phyloP scores from a whole-genome alignment of 2,797 vertebrate genomes.

The Dallia pectoralis region DNA sequence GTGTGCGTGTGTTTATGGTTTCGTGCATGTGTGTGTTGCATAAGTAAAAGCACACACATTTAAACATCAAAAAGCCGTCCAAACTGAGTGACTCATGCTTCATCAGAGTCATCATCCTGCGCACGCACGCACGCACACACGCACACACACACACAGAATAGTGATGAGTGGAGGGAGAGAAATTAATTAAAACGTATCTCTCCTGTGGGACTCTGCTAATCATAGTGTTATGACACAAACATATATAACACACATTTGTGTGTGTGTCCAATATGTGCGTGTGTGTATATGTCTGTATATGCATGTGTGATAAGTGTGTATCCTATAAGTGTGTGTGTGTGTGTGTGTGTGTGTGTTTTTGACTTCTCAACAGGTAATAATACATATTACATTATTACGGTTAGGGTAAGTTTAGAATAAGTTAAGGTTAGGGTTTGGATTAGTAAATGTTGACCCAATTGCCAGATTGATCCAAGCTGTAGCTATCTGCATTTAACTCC shows the following conservation, averaged over 20 bases:
- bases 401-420: too few species aligned
- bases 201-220: constrained; percentile 63
- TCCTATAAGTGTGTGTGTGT: constrained; percentile 9
- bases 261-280: not conserved
- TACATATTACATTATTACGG: not conserved
- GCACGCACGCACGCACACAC: not conserved
- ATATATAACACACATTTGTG: constrained; percentile 15
- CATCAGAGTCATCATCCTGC: constrained; percentile 14
- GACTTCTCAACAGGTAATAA: not conserved
- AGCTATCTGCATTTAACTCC: too few species aligned
- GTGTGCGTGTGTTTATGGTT: constrained; percentile 1
- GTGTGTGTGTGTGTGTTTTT: constrained; percentile 15
- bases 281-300: constrained; percentile 13
- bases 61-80: constrained; percentile 27
- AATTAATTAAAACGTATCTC: too few species aligned
- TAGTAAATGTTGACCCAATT: too few species aligned
- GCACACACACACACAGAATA: not conserved
- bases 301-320: constrained; percentile 15
- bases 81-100: constrained; percentile 13
- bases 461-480: too few species aligned
- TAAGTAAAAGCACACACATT: constrained; percentile 5
- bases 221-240: constrained; percentile 58
- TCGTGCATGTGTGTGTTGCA: constrained; percentile 2
- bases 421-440: too few species aligned
- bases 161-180: too few species aligned